Base-by-base conservation (phyloP, 2,888 invertebrate species). In the Anticlea derivata region DNA sequence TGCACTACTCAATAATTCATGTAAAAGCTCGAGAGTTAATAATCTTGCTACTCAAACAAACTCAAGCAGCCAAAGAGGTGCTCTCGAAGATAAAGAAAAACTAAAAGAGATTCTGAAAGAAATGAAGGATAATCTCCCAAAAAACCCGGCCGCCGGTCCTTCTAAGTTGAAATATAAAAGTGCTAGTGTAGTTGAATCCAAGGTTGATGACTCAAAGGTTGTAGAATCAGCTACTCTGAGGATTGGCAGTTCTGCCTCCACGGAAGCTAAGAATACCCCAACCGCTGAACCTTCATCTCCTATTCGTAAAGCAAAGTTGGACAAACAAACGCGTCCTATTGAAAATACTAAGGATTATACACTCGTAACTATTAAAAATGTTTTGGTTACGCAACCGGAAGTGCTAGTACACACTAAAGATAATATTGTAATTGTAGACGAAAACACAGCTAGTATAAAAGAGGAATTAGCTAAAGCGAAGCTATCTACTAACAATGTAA, bases 61-160 rank as follows among this genome's bases (percentile, higher is more conserved):
- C 43, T 63, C 41, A n/a, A n/a, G n/a, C 5, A 55, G 45, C 33
- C 35, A 51, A 11, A 61, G 58, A 8, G 68, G 50, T 38, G 64
- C 58, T 44, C 26, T 52, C 13, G 70, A 92, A 61, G 93, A 93
- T 65, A 92, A 92, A 67, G 92, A 92, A 69, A 92, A 91, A 71
- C 80, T 95, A 20, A 93, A 93, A 73, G 94, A 94, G 78, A 94
- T 95, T 92, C 77, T 95, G 56, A 95, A 94, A 68, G 95, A 95
- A 86, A 95, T 95, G 94, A 95, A 95, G 78, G 93, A 95, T 75
- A 95, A 95, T 7, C 80, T 95, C 53, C 94, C 94, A 0, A 93
- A 93, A 68, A 91, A 92, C 61, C 74, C 91, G 13, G 92, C 91
- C 60, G 78, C 82, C 23, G 83, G 70, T 44, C 51, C 46, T 23